Conservation (phyloP, 1,140 invertebrate genomes). For the Hetaerina americana region DNA sequence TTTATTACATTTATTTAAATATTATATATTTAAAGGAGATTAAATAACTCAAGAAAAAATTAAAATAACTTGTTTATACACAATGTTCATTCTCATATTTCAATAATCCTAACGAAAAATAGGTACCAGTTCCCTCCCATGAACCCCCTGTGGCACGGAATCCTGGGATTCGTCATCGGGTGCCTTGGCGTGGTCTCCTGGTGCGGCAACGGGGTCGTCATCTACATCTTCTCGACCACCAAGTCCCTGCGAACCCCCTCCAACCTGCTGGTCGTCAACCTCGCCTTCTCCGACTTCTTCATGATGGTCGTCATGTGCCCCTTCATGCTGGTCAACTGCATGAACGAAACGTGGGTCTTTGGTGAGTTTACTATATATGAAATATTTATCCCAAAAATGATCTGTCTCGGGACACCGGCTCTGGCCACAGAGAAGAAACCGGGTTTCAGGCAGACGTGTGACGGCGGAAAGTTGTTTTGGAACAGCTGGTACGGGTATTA, state of each 20-base stretch:
- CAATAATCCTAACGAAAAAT: too few species aligned
- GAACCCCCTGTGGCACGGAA: slow-evolving; percentile 31
- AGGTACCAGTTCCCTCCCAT: slow-evolving; percentile 29
- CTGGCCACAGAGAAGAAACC: too few species aligned
- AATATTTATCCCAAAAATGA: neutral
- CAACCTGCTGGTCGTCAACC: slow-evolving; percentile 31
- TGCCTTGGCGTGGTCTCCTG: slow-evolving; percentile 30
- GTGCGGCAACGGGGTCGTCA: slow-evolving; percentile 33
- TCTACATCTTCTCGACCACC: slow-evolving; percentile 35
- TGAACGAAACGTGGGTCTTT: slow-evolving; percentile 24
- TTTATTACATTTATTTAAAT: too few species aligned
- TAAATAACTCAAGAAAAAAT: too few species aligned
- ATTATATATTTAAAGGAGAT: too few species aligned
- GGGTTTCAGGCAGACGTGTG: too few species aligned
- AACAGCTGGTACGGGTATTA: too few species aligned
- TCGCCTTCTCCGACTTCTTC: slow-evolving; percentile 31
- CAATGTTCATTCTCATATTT: too few species aligned
- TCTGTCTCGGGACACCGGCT: too few species aligned
- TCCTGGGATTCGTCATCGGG: slow-evolving; percentile 32
- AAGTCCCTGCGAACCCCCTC: slow-evolving; percentile 29
- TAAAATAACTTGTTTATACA: too few species aligned
- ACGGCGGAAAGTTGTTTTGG: too few species aligned
- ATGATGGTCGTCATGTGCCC: slow-evolving; percentile 29
- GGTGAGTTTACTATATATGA: slow-evolving; percentile 11
- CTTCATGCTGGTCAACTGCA: slow-evolving; percentile 27